Percentiles rank a stretch among this genome's conserved stretches.
These are phyloP conservation scores for Carpatolechia fugitivella DNA, from an alignment of 2,888 invertebrate genomes.

Conservation along the genomic window DNA sequence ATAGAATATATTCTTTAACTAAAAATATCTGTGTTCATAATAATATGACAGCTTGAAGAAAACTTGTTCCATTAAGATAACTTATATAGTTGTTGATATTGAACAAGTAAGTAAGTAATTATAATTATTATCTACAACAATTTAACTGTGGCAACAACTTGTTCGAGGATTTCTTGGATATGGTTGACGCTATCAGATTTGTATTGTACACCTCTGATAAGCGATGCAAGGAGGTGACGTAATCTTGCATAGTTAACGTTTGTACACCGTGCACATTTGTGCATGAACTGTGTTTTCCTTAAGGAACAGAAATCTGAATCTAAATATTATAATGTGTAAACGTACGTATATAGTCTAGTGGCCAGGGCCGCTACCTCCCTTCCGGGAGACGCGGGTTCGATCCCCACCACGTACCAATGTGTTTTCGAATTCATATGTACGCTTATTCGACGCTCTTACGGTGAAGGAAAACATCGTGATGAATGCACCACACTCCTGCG, in stretches of 20 bases:
- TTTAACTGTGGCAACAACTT: neutral
- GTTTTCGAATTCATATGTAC: too few species aligned
- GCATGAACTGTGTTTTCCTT: too few species aligned
- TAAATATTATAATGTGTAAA: too few species aligned
- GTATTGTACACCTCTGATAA: neutral
- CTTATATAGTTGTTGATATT: neutral
- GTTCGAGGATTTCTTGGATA: neutral
- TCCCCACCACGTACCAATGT: too few species aligned
- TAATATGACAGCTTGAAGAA: neutral
- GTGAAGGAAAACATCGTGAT: too few species aligned
- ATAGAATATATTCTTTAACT: too few species aligned
- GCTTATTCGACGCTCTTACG: too few species aligned
- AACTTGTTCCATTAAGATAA: neutral
- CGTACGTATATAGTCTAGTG: too few species aligned
- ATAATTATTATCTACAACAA: neutral
- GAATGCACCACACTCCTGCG: too few species aligned
- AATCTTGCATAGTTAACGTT: neutral
- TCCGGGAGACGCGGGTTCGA: too few species aligned
- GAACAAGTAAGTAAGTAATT: neutral
- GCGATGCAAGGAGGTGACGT: neutral
- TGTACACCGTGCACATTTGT: neutral
- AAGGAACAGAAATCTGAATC: neutral
- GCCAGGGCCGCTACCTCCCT: too few species aligned
- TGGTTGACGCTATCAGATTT: neutral
- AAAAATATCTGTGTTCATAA: neutral